phyloP scores from a whole-genome alignment of 2,797 vertebrate species.

The Onychomys torridus region DNA sequence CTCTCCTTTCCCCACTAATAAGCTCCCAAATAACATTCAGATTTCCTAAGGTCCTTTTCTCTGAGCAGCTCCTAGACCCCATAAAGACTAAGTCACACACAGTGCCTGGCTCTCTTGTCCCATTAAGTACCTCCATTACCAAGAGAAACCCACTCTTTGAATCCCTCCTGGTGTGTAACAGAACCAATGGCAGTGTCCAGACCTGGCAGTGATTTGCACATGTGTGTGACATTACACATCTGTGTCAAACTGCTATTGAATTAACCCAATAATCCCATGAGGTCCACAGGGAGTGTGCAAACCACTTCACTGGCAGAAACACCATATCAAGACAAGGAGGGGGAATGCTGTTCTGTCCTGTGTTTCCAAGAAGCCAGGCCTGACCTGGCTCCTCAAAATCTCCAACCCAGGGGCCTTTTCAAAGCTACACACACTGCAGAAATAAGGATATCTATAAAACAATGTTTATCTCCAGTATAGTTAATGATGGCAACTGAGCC shows the following conservation, averaged over 20 bases:
- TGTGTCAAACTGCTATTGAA: background rate
- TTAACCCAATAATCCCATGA: background rate
- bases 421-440: conserved; percentile 26
- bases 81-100: background rate
- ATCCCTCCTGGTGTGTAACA: background rate
- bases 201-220: background rate
- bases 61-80: conserved; percentile 10
- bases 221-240: background rate
- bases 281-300: background rate
- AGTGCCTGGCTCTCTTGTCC: background rate
- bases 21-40: conserved; percentile 61
- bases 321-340: background rate
- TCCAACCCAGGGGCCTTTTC: background rate
- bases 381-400: background rate
- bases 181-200: background rate
- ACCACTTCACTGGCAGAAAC: background rate
- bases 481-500: background rate
- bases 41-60: conserved; percentile 66
- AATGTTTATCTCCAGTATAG: background rate
- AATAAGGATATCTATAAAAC: background rate
- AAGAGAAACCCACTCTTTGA: background rate
- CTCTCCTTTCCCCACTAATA: conserved; percentile 70
- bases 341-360: background rate
- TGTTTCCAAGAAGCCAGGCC: background rate
- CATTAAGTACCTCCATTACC: background rate